Evolutionary conservation across 2,113 vertebrate species (phyloP).

Genomic region (Colinus virginianus): DNA sequence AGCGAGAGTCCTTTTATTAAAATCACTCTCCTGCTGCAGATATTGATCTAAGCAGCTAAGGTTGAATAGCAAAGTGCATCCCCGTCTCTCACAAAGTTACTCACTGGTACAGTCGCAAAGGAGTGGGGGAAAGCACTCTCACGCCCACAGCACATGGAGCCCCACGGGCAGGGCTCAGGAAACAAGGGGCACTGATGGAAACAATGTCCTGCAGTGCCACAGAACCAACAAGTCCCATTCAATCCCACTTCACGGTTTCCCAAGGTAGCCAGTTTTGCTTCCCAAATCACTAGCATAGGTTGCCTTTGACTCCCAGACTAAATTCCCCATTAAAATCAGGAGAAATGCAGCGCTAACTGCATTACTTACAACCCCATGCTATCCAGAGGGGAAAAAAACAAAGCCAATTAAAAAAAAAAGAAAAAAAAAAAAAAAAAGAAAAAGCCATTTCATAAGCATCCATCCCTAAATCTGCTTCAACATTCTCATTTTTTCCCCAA

Average conservation of each 20-base stretch:
- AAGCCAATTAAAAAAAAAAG: not conserved
- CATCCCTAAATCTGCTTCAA: not conserved
- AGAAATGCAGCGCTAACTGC: not conserved
- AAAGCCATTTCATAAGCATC: not conserved
- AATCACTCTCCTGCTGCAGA: constrained; percentile 61
- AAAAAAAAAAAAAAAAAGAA: not conserved
- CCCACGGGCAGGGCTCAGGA: not conserved
- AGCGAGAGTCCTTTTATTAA: constrained; percentile 68
- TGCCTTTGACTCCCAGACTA: not conserved
- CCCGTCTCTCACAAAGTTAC: constrained; percentile 20
- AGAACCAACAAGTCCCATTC: not conserved
- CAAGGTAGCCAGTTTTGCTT: not conserved
- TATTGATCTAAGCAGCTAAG: constrained; percentile 67
- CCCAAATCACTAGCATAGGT: not conserved
- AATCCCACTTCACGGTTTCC: not conserved
- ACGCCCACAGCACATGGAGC: not conserved
- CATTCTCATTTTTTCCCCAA: not conserved
- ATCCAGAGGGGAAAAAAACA: not conserved
- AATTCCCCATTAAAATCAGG: not conserved
- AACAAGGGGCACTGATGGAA: not conserved
- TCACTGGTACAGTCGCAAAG: not conserved
- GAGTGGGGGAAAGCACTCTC: not conserved
- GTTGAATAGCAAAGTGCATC: constrained; percentile 30
- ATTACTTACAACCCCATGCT: not conserved
- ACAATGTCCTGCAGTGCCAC: rapidly evolving